Base-by-base conservation (phyloP, 2,888 invertebrate genomes). In the Fragum sueziense region DNA sequence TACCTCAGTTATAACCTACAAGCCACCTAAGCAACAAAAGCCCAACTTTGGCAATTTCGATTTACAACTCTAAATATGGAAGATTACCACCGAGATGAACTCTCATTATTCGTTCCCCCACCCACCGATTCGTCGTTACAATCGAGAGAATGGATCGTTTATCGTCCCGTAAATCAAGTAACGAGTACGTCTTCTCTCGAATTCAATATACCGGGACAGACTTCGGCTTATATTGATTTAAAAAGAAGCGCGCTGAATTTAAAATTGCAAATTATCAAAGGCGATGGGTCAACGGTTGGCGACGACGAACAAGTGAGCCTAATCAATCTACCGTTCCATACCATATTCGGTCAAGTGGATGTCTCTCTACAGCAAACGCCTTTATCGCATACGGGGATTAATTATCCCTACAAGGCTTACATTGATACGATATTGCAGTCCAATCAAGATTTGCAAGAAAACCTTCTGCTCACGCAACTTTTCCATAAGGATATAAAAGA, bases 341-440 rank as follows among this genome's bases (percentile, higher is more conserved):
- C 74, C 14, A 61, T 77, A 20, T 81, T 79, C 27, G n/a, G 54
- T n/a, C 80, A 82, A 27, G 68, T 82, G 17, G 81, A 85, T 14
- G 74, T 74, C 17, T 25, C n/a, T 25, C 68, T 80, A 14, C 76
- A 82, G 41, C 62, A 74, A 67, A 79, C 68, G 9, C 67, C 76
- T 2, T 61, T 75, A 7, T 52, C 74, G 2, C 29, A 74, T 29
- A 57, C 59, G 20, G 80, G 79, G 27, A 62, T 74, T n/a, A 80
- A 82, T 31, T 85, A 85, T 67, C 73, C 82, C 1, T 80, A 77
- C 68, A 85, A 85, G 71, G 80, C 80, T 34, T 81, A 83, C 72
- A 77, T 85, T 51, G 80, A 83, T 67, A 83, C 79, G 25, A 57
- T 85, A 14, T 31, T 79, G 25, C 52, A 82, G 11, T 70, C 80